Conservation (phyloP, 2,113 vertebrate species). For the Sceloporus tristichus region DNA sequence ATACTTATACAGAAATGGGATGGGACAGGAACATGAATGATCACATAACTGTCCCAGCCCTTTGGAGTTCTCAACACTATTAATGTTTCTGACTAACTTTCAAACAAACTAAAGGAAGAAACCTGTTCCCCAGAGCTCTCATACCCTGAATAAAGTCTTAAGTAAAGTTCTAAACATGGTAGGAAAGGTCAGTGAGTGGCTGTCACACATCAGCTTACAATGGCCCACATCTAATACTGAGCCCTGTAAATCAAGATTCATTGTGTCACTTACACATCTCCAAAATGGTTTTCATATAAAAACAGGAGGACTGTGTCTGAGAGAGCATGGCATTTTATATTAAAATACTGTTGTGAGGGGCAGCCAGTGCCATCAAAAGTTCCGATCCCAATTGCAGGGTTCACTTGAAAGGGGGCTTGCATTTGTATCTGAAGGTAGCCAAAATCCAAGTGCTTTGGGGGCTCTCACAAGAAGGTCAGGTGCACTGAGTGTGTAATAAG, state of each 20-base stretch:
- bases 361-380: slow-evolving; percentile 5
- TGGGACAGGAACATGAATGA: no score
- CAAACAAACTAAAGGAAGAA: neutral
- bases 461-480: slow-evolving; percentile 89
- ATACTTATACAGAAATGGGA: no score
- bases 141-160: neutral
- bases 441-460: slow-evolving; percentile 79
- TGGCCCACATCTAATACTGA: neutral
- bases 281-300: slow-evolving; percentile 7
- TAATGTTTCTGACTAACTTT: neutral
- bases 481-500: slow-evolving; percentile 91
- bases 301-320: neutral
- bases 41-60: no score
- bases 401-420: slow-evolving; percentile 46
- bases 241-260: neutral
- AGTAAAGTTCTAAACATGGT: neutral
- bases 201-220: no score
- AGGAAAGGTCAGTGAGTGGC: neutral
- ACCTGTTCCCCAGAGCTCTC: neutral
- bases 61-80: neutral
- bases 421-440: slow-evolving; percentile 66
- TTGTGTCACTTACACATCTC: neutral
- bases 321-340: neutral
- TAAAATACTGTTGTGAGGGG: slow-evolving; percentile 1
- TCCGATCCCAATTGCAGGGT: slow-evolving; percentile 53